Base-by-base conservation (phyloP, 2,888 invertebrate species). In the Thysanoteuthis rhombus region DNA sequence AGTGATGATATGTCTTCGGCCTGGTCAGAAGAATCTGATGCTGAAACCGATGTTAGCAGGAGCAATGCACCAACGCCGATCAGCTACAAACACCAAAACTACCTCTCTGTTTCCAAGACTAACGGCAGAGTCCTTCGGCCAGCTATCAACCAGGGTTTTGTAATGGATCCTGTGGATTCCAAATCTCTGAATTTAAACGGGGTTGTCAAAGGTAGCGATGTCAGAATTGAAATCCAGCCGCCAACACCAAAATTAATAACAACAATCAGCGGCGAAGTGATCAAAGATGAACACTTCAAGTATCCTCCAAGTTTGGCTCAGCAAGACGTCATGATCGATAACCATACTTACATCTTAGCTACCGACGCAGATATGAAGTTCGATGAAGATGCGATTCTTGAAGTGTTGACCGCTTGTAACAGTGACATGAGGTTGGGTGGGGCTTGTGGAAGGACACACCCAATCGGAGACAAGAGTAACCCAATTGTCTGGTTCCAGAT, bases 341-440 rank as follows among this genome's bases (percentile, higher is more conserved):
- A 95, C 89, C 94, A 95, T 92, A 95, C 95, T 8, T 96, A 95
- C 94, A 95, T 96, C 91, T 93, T 96, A 58, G 96, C 96, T 25
- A 96, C 96, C 3, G 96, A 96, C 89, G 96, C 96, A 2, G 96
- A 96, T 93, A 96, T 96, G 95, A 95, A 95, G 94, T 96, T 96
- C 93, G 94, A 95, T 89, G 95, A 94, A 19, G 94, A 95, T 39
- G 95, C 95, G 19, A 95, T 96, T 22, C 89, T 94, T 12, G 95
- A 95, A 47, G 94, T 96, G 19, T 93, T 96, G 90, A 94, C 94
- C 89, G 92, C 95, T 40, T 95, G 96, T 90, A 95, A 94, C 93
- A 75, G 93, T 32, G 96, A 96, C 93, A 93, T 94, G 28, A 93
- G 95, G 22, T 94, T 96, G 8, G 96, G 96, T 1, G 96, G 95